Conservation (phyloP, 2,797 vertebrate genomes). For the Borostomias antarcticus region DNA sequence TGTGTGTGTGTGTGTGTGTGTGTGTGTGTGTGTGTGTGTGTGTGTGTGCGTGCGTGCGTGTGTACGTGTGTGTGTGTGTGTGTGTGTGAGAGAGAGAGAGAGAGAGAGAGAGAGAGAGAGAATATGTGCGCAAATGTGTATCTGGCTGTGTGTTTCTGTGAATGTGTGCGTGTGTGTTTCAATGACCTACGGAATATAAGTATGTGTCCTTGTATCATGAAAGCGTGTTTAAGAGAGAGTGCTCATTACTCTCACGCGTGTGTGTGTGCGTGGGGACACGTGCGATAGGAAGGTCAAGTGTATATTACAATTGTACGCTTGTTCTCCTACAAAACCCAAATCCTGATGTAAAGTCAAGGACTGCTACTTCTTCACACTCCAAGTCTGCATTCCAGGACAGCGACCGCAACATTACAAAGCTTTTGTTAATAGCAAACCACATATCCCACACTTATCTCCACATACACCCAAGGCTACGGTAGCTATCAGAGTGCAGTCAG, state of each 20-base stretch:
- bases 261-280: no score
- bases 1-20: not conserved
- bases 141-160: no score
- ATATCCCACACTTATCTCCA: conserved; percentile 19
- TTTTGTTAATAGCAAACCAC: not conserved
- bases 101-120: no score
- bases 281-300: no score
- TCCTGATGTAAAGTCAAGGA: not conserved
- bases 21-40: conserved; percentile 9
- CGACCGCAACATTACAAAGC: not conserved
- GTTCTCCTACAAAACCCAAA: not conserved
- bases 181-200: no score
- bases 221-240: no score
- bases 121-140: no score
- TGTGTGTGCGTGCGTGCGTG: conserved; percentile 12
- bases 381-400: not conserved
- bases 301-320: not conserved
- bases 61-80: conserved; percentile 3
- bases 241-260: no score
- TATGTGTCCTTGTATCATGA: no score
- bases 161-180: no score
- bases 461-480: conserved; percentile 27
- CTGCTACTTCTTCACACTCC: not conserved
- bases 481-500: not conserved
- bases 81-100: conserved; percentile 10